Evolutionary conservation across 2,888 invertebrate species (phyloP).

Genomic region (Drosophila paracracens): DNA sequence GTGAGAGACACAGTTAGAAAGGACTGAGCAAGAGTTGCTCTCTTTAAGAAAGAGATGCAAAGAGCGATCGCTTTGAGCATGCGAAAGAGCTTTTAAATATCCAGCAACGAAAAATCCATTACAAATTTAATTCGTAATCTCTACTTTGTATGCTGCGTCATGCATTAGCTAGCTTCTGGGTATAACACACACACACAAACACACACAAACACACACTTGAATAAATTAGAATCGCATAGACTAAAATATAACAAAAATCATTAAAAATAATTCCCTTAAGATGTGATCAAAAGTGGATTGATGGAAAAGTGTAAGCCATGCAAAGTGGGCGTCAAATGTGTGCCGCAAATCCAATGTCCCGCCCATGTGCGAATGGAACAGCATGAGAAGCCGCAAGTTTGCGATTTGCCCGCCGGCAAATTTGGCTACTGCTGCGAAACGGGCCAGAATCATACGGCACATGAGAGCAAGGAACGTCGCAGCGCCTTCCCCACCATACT

Average conservation of each 20-base stretch:
- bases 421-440: slow-evolving; percentile 88
- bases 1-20: background rate
- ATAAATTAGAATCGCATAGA: background rate
- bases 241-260: background rate
- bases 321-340: slow-evolving; percentile 86
- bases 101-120: background rate
- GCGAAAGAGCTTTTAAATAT: background rate
- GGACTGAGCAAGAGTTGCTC: background rate
- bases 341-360: slow-evolving; percentile 89
- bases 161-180: background rate
- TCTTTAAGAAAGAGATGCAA: background rate
- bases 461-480: slow-evolving; percentile 36
- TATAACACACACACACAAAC: background rate
- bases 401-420: slow-evolving; percentile 86
- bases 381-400: slow-evolving; percentile 85
- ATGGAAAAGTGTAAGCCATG: slow-evolving; percentile 84
- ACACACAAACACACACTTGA: background rate
- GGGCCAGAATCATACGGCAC: slow-evolving; percentile 87
- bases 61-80: background rate
- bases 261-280: slow-evolving; percentile 9
- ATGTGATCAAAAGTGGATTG: slow-evolving; percentile 49
- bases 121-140: background rate
- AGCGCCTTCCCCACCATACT: slow-evolving; percentile 49
- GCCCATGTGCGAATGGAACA: slow-evolving; percentile 86
- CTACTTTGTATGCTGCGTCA: background rate